phyloP scores from a whole-genome alignment of 64 coral and sea anemone genomes.

The Stichodactyla helianthus region DNA sequence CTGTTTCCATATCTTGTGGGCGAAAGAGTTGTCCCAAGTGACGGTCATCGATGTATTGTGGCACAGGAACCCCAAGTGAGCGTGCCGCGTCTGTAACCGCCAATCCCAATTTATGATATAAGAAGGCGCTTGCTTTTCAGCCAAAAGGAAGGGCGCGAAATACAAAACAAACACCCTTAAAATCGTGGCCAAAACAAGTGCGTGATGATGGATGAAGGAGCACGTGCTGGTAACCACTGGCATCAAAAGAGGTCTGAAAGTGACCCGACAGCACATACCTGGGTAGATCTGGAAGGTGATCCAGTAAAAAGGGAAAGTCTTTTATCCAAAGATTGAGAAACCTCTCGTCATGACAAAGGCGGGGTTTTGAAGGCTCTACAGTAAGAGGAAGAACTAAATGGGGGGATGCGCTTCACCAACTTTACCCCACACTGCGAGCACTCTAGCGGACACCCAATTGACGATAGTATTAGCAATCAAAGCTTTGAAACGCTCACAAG shows the following conservation, averaged over 20 bases:
- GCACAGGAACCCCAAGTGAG: background rate
- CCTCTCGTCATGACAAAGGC: too few species aligned
- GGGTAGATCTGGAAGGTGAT: slow-evolving; percentile 25
- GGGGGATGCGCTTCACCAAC: background rate
- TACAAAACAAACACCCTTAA: background rate
- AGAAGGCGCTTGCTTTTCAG: slow-evolving; percentile 26
- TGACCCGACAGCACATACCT: slow-evolving; percentile 17
- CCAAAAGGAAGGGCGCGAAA: slow-evolving; percentile 27
- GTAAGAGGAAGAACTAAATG: slow-evolving; percentile 16
- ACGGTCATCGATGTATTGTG: slow-evolving; percentile 10
- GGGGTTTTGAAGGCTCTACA: slow-evolving; percentile 17
- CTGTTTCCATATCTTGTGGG: too few species aligned
- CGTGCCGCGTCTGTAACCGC: background rate
- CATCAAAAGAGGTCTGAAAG: slow-evolving; percentile 29
- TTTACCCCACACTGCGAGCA: background rate
- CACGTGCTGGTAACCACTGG: slow-evolving; percentile 15
- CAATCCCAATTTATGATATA: slow-evolving; percentile 6
- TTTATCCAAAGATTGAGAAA: slow-evolving; percentile 15
- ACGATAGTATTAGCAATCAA: slow-evolving; percentile 21
- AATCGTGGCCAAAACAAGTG: background rate
- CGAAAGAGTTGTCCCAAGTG: slow-evolving; percentile 1
- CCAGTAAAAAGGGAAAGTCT: slow-evolving; percentile 10
- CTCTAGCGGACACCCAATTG: slow-evolving; percentile 2
- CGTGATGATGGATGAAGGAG: background rate
- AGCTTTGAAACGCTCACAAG: background rate